These are phyloP conservation scores for Phenganax stokvisi DNA, from an alignment of 92 coral and sea anemone species.

Conservation along the genomic window DNA sequence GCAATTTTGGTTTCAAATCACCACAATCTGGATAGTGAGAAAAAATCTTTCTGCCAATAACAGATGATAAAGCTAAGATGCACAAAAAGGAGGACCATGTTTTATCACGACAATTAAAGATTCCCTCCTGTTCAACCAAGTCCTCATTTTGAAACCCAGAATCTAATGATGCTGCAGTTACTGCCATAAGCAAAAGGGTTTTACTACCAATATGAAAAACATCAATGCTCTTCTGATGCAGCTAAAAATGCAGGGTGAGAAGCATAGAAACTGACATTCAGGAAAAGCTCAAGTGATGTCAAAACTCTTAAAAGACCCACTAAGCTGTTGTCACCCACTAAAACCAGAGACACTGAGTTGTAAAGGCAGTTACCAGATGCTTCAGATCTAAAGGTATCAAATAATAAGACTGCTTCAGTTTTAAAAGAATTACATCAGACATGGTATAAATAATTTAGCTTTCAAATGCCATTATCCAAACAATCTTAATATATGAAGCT, in stretches of 20 bases:
- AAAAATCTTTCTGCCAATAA: neutral
- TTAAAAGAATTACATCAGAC: no score
- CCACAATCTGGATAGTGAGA: conserved; percentile 12
- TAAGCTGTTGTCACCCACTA: conserved; percentile 1
- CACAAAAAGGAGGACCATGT: neutral
- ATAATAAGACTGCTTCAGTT: no score
- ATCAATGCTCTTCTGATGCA: neutral
- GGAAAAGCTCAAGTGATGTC: conserved; percentile 1
- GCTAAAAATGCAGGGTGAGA: neutral
- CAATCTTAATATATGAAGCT: no score
- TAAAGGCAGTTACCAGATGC: conserved; percentile 11
- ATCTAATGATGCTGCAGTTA: neutral
- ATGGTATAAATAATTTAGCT: no score
- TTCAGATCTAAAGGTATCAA: conserved; percentile 5
- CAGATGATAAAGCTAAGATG: conserved; percentile 8
- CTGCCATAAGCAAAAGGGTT: neutral
- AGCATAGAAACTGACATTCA: neutral
- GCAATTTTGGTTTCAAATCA: neutral
- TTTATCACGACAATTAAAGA: neutral
- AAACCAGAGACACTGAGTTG: neutral
- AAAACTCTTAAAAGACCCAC: neutral
- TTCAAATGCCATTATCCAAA: no score
- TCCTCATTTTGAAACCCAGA: neutral
- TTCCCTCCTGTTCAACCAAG: neutral
- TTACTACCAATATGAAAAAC: neutral